Evolutionary conservation across 1,140 invertebrate species (phyloP).

Genomic region (Solen grandis): DNA sequence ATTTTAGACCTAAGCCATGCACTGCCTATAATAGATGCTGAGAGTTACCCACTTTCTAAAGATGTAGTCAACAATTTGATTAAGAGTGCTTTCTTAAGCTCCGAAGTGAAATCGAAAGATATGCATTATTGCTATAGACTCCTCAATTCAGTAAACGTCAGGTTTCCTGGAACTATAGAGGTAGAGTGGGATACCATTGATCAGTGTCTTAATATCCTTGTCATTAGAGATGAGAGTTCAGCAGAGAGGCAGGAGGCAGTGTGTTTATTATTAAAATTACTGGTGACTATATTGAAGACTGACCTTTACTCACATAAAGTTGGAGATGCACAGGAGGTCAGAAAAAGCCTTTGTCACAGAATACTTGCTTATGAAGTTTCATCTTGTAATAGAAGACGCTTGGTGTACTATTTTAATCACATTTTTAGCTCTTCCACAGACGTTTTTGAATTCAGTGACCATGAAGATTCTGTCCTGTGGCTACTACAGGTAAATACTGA

Average conservation of each 20-base stretch:
- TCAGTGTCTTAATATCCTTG: not conserved
- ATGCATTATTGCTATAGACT: conserved; percentile 11
- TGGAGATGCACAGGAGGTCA: not conserved
- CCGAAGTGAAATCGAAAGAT: not conserved
- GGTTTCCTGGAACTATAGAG: not conserved
- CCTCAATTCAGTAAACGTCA: not conserved
- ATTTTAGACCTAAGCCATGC: not conserved
- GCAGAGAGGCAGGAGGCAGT: not conserved
- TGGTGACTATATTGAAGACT: not conserved
- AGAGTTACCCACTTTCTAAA: not conserved
- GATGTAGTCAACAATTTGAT: conserved; percentile 1
- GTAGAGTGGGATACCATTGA: conserved; percentile 21
- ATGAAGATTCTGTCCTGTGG: too few relatives aligned
- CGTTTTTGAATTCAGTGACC: not conserved
- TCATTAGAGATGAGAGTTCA: not conserved
- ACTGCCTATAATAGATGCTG: conserved; percentile 1
- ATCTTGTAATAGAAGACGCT: not conserved
- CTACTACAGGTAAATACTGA: conserved; percentile 28
- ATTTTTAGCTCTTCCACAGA: not conserved
- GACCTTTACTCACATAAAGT: conserved; percentile 4
- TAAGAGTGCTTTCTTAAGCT: not conserved
- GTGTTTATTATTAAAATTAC: not conserved
- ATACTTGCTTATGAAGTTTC: conserved; percentile 23
- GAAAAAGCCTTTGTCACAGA: not conserved
- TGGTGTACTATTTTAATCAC: conserved; percentile 17